Percentiles rank a stretch among this genome's conserved stretches.
Conservation (phyloP, 2,888 invertebrate genomes). For the Physocephala rufipes region DNA sequence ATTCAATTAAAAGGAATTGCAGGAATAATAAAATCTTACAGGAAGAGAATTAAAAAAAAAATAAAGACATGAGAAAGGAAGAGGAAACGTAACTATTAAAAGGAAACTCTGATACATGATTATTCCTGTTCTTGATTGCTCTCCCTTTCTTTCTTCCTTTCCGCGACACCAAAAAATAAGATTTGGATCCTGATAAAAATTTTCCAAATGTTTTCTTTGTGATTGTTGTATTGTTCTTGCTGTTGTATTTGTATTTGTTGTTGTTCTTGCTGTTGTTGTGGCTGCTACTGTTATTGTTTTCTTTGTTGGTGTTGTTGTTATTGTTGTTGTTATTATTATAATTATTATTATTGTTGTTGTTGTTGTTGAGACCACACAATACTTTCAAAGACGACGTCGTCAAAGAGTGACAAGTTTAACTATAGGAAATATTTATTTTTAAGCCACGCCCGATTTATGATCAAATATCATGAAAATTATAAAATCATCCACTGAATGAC, state of each 20-base stretch:
- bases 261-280: background rate
- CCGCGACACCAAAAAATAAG: too few species aligned
- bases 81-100: slow-evolving; percentile 58
- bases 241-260: background rate
- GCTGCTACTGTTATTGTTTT: background rate
- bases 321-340: background rate
- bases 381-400: too few species aligned
- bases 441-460: too few species aligned
- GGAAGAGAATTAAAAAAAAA: background rate
- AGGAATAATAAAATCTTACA: background rate
- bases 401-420: too few species aligned
- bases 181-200: background rate
- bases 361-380: background rate
- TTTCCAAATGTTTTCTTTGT: background rate
- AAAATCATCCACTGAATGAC: too few species aligned
- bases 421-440: too few species aligned
- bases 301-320: background rate
- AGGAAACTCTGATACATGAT: slow-evolving; percentile 59
- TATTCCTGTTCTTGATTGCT: slow-evolving; percentile 14
- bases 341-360: background rate
- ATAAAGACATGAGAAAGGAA: slow-evolving; percentile 8
- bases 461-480: too few species aligned
- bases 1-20: background rate
- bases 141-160: too few species aligned
- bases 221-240: background rate